A percentile compares a stretch with the other conserved stretches of the same genome.
phyloP scores from a whole-genome alignment of 2,113 vertebrate species.

The Dromaius novaehollandiae region DNA sequence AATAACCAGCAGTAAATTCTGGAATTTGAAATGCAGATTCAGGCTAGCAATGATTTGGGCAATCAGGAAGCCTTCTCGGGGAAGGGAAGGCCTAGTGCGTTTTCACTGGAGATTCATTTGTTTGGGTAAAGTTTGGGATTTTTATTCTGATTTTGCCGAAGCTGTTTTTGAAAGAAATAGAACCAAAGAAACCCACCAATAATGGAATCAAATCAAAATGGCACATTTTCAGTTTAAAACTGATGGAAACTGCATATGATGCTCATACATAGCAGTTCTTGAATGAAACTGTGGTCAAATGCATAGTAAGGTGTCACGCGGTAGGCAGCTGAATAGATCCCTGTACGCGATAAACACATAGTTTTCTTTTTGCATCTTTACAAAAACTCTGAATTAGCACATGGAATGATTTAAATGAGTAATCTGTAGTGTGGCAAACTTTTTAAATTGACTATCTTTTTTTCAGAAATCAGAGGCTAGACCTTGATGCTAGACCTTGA shows the following conservation, averaged over 20 bases:
- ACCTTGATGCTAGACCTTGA: background rate
- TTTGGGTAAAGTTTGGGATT: no score
- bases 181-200: background rate
- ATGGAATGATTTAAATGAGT: background rate
- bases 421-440: background rate
- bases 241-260: background rate
- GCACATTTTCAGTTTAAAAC: background rate
- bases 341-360: background rate
- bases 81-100: background rate
- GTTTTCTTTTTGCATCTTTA: background rate
- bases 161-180: background rate
- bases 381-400: background rate
- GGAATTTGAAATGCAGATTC: background rate
- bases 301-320: background rate
- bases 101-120: no score
- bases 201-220: background rate
- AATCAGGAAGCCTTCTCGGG: background rate
- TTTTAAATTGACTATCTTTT: background rate
- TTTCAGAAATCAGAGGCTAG: background rate
- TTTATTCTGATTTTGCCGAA: background rate
- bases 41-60: background rate
- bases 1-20: background rate
- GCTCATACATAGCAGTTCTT: rapidly evolving
- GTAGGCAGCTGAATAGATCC: background rate
- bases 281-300: background rate